Evolutionary conservation across 2,797 vertebrate species (phyloP), one percentile per base, ranked within the genome.

Genomic region (Cynodonichthys magdalenae): DNA sequence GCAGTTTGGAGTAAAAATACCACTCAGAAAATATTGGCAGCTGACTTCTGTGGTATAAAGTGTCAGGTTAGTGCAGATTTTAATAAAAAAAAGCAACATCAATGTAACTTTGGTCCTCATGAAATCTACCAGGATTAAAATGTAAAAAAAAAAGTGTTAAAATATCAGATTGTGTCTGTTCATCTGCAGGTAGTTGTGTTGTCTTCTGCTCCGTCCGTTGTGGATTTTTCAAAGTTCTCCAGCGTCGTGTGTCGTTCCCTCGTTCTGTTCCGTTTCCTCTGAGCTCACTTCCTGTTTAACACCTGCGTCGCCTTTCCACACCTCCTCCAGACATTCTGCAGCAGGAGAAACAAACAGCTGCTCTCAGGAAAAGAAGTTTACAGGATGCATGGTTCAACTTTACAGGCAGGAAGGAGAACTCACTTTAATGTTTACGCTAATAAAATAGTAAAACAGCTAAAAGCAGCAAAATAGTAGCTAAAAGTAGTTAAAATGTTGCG

Each of bases 321-420:
- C 87, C 90, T 95, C 95, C n/a, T 81, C 84, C 1, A 96, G 90
- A 87, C 94, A 96, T 39, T 91, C 95, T 95, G 84, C 34, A 27
- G 42, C 41, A 53, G 24, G 29, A 27, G 34, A 4, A 59, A 15
- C 31, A 28, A n/a, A 36, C 9, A 2, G 19, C 4, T 4, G 24
- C 24, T 24, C 24, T 24, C 24, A 24, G 24, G 24, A 2, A 24
- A 24, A 24, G 2, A 24, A 24, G 24, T 3, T 24, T 2, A 24
- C 24, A 24, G 24, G 24, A 2, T 3, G 24, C 24, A 24, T 24
- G 24, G 24, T 24, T 24, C 24, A 24, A 24, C 24, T 24, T 24
- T 3, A 24, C 24, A 24, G 24, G 24, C 24, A 24, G 24, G 24
- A 24, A 24, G 24, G 24, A 24, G 24, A 24, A 24, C 24, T 24